Evolutionary conservation across 2,113 vertebrate genomes (phyloP).

Genomic region (Cyprinodon variegatus): DNA sequence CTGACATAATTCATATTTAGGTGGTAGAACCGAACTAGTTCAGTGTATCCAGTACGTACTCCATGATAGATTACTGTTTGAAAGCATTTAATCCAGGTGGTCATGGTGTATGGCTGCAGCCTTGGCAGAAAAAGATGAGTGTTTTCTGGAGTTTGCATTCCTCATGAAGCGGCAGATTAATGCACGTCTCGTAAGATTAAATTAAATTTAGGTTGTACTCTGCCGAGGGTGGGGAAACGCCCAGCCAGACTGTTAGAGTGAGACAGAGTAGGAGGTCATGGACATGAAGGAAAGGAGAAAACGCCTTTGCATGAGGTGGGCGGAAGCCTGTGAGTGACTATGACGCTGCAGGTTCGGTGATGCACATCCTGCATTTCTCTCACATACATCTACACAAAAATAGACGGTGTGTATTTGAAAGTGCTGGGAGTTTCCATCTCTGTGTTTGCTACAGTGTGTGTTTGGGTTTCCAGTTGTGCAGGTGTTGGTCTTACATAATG

Average conservation of each 20-base stretch:
- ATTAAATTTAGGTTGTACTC: conserved; percentile 41
- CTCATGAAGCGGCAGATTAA: conserved; percentile 52
- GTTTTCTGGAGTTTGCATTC: conserved; percentile 14
- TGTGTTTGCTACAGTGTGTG: not conserved
- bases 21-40: conserved; percentile 11
- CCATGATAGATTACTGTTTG: conserved; percentile 49
- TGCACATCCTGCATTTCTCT: conserved; percentile 25
- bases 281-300: not conserved
- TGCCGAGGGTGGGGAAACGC: conserved; percentile 51
- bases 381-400: conserved; percentile 22
- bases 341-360: conserved; percentile 49
- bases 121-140: conserved; percentile 51
- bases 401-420: not conserved
- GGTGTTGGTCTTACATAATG: not conserved
- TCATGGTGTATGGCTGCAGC: conserved; percentile 47
- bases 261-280: conserved; percentile 5
- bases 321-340: conserved; percentile 27
- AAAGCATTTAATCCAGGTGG: conserved; percentile 59
- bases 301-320: conserved; percentile 18
- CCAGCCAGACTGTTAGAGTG: conserved; percentile 20
- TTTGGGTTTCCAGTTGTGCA: not conserved
- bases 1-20: not conserved
- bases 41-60: conserved; percentile 33
- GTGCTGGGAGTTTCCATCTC: conserved; percentile 43
- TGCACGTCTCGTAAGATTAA: conserved; percentile 46